These are phyloP conservation scores for Epinotia brunnichana DNA, from an alignment of 2,888 invertebrate genomes.

Conservation along the genomic window DNA sequence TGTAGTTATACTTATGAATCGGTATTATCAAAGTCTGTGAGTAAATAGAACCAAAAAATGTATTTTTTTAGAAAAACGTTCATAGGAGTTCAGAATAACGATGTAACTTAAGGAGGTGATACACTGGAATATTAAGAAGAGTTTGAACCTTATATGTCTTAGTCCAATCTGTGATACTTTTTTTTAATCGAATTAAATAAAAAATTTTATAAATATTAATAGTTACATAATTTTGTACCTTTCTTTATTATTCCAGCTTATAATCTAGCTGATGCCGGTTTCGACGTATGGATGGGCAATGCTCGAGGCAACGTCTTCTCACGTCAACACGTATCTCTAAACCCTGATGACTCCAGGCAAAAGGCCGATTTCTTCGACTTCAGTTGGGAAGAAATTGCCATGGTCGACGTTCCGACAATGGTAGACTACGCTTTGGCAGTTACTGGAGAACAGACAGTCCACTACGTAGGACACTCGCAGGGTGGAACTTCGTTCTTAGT, in stretches of 20 bases:
- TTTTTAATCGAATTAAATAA: too few relatives aligned
- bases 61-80: too few relatives aligned
- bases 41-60: too few relatives aligned
- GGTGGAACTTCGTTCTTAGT: conserved; percentile 48
- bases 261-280: conserved; percentile 82
- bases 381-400: conserved; percentile 51
- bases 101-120: too few relatives aligned
- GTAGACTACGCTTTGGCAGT: conserved; percentile 47
- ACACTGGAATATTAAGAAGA: too few relatives aligned
- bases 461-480: conserved; percentile 53
- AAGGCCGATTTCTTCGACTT: conserved; percentile 50
- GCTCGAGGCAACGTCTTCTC: conserved; percentile 86
- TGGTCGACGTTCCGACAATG: conserved; percentile 47
- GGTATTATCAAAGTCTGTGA: too few relatives aligned
- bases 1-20: too few relatives aligned
- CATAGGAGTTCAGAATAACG: too few relatives aligned
- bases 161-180: too few relatives aligned
- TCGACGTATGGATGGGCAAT: conserved; percentile 89
- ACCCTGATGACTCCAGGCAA: conserved; percentile 41
- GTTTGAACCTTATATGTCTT: too few relatives aligned
- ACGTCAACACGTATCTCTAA: conserved; percentile 48
- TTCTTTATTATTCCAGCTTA: conserved; percentile 46
- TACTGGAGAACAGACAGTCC: conserved; percentile 46
- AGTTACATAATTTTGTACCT: not conserved
- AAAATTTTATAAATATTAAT: too few relatives aligned